A percentile compares a stretch with the other conserved stretches of the same genome.
These are phyloP conservation scores for Dorcus hopei DNA, from an alignment of 2,888 invertebrate genomes.

Conservation along the genomic window DNA sequence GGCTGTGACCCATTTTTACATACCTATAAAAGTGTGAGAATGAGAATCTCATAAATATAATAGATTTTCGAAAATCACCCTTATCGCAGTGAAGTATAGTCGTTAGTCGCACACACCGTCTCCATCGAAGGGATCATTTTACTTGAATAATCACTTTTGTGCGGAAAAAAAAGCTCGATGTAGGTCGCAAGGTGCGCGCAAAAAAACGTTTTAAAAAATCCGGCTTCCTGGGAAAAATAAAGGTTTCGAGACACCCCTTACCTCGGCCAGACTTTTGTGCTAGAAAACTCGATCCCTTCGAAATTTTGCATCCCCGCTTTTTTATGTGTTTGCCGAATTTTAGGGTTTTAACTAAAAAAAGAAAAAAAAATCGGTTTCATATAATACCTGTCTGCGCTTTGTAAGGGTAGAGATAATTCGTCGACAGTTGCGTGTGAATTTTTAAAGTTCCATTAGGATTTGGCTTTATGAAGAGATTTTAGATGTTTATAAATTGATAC, in stretches of 20 bases:
- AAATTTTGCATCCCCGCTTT: slow-evolving; percentile 22
- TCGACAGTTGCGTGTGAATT: slow-evolving; percentile 2
- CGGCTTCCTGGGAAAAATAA: slow-evolving; percentile 38
- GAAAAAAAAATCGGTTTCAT: not conserved
- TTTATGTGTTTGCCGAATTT: not conserved
- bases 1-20: not conserved
- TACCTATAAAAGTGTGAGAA: not conserved
- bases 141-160: slow-evolving; percentile 34
- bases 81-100: not conserved
- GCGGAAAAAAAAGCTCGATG: slow-evolving; percentile 28
- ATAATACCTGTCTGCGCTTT: not conserved
- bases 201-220: slow-evolving; percentile 32
- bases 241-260: slow-evolving; percentile 17
- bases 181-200: slow-evolving; percentile 37
- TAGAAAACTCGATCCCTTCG: slow-evolving; percentile 24
- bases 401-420: not conserved
- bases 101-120: too few species aligned
- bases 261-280: slow-evolving; percentile 13
- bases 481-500: too few species aligned
- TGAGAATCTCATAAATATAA: not conserved
- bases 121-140: slow-evolving; percentile 27
- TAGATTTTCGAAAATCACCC: not conserved
- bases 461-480: not conserved
- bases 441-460: not conserved
- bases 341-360: not conserved